phyloP scores from a whole-genome alignment of 2,797 vertebrate species.

The Gila robusta region DNA sequence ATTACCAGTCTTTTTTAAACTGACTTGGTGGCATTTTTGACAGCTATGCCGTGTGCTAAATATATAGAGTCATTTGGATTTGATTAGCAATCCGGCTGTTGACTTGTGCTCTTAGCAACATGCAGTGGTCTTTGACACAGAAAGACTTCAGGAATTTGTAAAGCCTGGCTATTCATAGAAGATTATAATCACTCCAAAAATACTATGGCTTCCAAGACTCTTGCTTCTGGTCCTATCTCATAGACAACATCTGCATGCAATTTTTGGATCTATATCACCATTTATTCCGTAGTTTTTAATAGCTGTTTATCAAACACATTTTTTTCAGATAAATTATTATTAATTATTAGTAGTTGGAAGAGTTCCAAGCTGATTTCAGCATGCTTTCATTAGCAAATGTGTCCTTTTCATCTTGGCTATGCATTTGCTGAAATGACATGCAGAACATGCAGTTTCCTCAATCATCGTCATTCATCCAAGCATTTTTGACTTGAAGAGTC shows the following conservation, averaged over 20 bases:
- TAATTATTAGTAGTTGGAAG: background rate
- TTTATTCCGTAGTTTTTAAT: background rate
- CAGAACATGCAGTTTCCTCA: background rate
- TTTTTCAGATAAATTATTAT: background rate
- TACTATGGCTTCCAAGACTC: conserved; percentile 50
- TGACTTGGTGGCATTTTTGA: background rate
- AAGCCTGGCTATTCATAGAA: conserved; percentile 67
- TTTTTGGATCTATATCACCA: background rate
- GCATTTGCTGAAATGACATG: background rate
- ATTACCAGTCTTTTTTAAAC: conserved; percentile 3
- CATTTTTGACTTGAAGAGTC: background rate
- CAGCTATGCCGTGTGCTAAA: background rate
- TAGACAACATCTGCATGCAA: conserved; percentile 26
- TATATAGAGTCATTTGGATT: conserved; percentile 64
- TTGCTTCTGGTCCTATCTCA: conserved; percentile 5
- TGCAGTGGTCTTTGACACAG: conserved; percentile 41
- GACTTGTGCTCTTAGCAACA: conserved; percentile 38
- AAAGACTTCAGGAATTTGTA: conserved; percentile 43
- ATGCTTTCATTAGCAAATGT: background rate
- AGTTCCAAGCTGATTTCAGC: background rate
- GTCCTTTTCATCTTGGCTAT: background rate
- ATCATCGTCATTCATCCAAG: background rate
- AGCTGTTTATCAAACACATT: background rate
- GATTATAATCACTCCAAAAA: conserved; percentile 70
- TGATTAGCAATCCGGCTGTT: conserved; percentile 47